Base-by-base conservation (phyloP, 2,888 invertebrate species). In the Tetragnatha montana region DNA sequence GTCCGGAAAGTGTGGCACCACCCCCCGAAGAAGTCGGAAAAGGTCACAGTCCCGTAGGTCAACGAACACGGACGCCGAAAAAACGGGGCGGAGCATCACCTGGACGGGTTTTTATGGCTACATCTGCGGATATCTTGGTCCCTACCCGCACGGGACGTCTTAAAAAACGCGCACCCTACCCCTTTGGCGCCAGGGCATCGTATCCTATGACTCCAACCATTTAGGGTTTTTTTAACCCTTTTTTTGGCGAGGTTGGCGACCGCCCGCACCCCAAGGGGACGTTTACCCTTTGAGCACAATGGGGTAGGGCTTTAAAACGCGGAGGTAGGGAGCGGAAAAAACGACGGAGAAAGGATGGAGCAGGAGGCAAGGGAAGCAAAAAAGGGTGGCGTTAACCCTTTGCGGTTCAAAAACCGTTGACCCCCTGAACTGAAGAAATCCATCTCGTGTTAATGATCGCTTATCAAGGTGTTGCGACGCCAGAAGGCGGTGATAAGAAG, bases 201-300 rank as follows among this genome's bases (percentile, higher is more conserved):
- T 85, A 85, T 85, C 78, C 73, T 51, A 68, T 73, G 60, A 74
- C 88, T 83, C 74, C 73, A 50, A 85, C 85, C 85, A 89, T 89
- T 86, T 86, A 85, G 75, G 50, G 69, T 81, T 85, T 89, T 89
- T 85, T 73, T 19, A 89, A 81, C 89, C 89, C 81, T 86, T 89
- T 89, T 89, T 89, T 84, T 71, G 78, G 80, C 76, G 82, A 73
- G 87, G 89, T 89, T 71, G 81, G 75, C 60, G 85, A 89, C 85
- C 85, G 89, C 81, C 89, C 85, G 89, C 89, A 89, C 89, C 89
- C 89, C 85, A 81, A 76, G 89, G 89, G 89, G 81, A 89, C 89
- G 85, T 89, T 89, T 89, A 89, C 89, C 89, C 89, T 89, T 89
- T 89, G 89, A 89, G 89, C 81, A 89, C 89, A 89, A 89, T 89